Conservation (phyloP, 1,140 invertebrate species). For the Sitobion miscanthi region DNA sequence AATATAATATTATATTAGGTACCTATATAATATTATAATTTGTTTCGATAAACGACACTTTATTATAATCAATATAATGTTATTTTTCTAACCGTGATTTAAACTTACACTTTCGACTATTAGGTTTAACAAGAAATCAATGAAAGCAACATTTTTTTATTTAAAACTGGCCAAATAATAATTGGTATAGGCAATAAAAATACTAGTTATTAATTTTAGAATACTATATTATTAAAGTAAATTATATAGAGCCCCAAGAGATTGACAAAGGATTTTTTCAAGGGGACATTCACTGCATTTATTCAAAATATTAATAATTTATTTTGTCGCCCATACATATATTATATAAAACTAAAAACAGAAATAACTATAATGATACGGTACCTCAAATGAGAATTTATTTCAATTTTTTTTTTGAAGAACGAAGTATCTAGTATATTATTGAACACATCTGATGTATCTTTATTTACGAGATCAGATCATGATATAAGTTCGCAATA, state of each 20-base stretch:
- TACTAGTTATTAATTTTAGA: neutral
- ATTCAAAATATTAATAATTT: neutral
- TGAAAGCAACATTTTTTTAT: too few relatives aligned
- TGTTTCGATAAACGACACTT: neutral
- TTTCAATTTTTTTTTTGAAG: too few relatives aligned
- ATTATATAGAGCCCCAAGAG: too few relatives aligned
- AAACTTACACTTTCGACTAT: neutral
- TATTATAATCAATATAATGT: too few relatives aligned
- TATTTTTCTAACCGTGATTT: too few relatives aligned
- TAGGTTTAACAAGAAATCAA: neutral
- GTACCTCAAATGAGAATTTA: neutral
- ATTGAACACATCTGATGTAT: neutral
- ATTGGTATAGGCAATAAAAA: neutral
- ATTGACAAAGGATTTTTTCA: neutral
- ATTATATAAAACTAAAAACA: neutral
- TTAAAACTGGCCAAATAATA: too few relatives aligned
- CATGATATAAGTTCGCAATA: neutral
- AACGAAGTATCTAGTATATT: neutral
- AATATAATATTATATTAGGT: neutral
- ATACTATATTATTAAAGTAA: neutral
- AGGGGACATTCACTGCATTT: neutral
- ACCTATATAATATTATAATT: neutral
- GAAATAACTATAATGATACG: neutral
- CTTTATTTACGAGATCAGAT: neutral
- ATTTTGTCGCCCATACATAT: too few relatives aligned